Evolutionary conservation across 2,888 invertebrate species (phyloP).

Genomic region (Lydus trimaculatus): DNA sequence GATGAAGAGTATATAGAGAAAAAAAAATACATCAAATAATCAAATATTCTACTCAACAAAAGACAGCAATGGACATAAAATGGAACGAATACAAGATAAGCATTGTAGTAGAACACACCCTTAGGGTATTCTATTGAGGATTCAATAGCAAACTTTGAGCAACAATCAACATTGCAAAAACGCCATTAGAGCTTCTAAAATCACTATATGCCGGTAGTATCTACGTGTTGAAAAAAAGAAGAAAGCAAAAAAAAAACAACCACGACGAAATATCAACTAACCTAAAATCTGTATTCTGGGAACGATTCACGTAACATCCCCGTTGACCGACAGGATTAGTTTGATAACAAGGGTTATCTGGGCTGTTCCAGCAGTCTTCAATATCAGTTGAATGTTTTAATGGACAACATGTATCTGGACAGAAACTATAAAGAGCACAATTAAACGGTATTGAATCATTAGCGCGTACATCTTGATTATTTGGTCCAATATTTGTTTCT

Average conservation of each 20-base stretch:
- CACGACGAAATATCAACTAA: slow-evolving; percentile 46
- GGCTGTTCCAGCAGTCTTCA: slow-evolving; percentile 60
- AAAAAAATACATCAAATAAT: too few relatives aligned
- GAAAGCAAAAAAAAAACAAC: neutral
- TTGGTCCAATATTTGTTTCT: slow-evolving; percentile 57
- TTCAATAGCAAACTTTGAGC: neutral
- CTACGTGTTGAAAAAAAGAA: neutral
- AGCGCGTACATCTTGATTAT: slow-evolving; percentile 66
- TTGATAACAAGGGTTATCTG: slow-evolving; percentile 64
- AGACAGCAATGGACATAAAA: too few relatives aligned
- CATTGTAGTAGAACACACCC: neutral
- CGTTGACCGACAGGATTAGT: slow-evolving; percentile 54
- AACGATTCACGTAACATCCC: slow-evolving; percentile 42
- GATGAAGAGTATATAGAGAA: too few relatives aligned
- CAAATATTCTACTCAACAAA: neutral
- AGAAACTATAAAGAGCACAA: slow-evolving; percentile 72
- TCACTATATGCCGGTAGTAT: too few relatives aligned
- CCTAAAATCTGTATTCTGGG: slow-evolving; percentile 53
- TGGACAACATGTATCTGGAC: slow-evolving; percentile 72
- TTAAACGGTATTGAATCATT: slow-evolving; percentile 64
- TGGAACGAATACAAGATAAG: too few relatives aligned
- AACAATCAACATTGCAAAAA: neutral
- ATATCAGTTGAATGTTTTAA: slow-evolving; percentile 59
- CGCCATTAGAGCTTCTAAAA: neutral
- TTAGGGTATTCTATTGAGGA: neutral